Evolutionary conservation across 2,113 vertebrate genomes (phyloP), one percentile per base, ranked within the genome.

Genomic region (Sceloporus undulatus): DNA sequence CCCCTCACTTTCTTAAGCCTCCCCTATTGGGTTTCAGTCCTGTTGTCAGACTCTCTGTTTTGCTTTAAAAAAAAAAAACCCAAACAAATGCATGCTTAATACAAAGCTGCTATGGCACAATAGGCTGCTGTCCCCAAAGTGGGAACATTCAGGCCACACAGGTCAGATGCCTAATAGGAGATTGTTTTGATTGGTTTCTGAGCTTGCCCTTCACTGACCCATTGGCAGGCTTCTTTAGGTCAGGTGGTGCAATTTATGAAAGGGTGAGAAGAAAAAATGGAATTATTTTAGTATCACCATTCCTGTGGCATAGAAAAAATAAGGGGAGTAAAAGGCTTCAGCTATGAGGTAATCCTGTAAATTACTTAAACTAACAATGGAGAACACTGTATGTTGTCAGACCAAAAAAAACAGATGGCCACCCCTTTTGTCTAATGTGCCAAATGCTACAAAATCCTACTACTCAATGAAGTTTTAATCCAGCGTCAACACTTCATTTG

Each of bases 391-490:
- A 89, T 95, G 96, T 96, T 92, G 93, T 97, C 95, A 95, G 92
- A 90, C 93, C 92, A 95, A 94, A 96, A 97, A 97, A 97, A 34
- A 1, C 97, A 97, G 96, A 94, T 96, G 94, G 95, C 94, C n/a
- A n/a, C n/a, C n/a, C n/a, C n/a, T n/a, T n/a, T n/a, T n/a, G n/a
- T n/a, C 92, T 98, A 97, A 98, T 98, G 96, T 93, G 93, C 97
- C 97, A 97, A 98, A 98, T 96, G 97, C 97, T 96, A 96, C 95
- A 96, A 97, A 98, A 98, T 98, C 97, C 96, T 97, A 34, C 97
- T 97, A 97, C 95, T 94, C 94, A 95, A 96, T 97, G 97, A 97
- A 97, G 97, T 97, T 96, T 97, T 97, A 97, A 97, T 96, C 97
- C 96, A 93, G 93, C 94, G 96, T 95, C 93, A 90, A 94, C 94